These are phyloP conservation scores for Caranx melampygus DNA, from an alignment of 2,113 vertebrate species.

Conservation along the genomic window DNA sequence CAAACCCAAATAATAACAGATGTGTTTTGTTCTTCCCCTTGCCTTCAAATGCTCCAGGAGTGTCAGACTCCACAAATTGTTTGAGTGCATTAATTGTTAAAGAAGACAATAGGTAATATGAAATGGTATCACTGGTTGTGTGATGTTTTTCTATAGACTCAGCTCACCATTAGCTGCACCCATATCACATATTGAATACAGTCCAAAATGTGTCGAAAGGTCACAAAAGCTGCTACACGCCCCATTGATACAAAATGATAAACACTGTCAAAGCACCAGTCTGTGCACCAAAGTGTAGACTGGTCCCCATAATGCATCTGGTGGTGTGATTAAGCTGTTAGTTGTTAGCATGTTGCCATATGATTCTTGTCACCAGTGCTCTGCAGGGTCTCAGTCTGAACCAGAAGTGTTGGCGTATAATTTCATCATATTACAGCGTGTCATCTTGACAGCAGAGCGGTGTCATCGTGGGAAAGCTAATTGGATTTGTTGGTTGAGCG, in stretches of 20 bases:
- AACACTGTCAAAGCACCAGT: neutral
- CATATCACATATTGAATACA: neutral
- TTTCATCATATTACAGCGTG: conserved; percentile 75
- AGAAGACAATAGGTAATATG: neutral
- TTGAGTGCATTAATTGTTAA: neutral
- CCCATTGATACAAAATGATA: too few relatives aligned
- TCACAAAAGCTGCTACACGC: too few relatives aligned
- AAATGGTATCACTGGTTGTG: neutral
- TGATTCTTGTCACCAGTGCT: conserved; percentile 59
- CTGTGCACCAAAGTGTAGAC: neutral
- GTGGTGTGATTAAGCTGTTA: conserved; percentile 50
- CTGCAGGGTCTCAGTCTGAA: conserved; percentile 62
- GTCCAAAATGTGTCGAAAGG: too few relatives aligned
- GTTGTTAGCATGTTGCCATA: conserved; percentile 58
- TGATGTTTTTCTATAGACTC: neutral
- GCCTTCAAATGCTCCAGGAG: neutral
- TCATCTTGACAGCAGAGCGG: conserved; percentile 51
- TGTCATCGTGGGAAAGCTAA: conserved; percentile 76
- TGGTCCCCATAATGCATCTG: neutral
- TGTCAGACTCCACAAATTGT: neutral
- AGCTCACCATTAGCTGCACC: neutral
- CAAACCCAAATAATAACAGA: neutral
- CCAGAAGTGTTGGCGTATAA: conserved; percentile 66
- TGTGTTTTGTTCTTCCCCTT: too few relatives aligned
- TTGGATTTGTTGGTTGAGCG: conserved; percentile 73